phyloP scores from a whole-genome alignment of 2,113 vertebrate species.

The Notarius quadriscutis region DNA sequence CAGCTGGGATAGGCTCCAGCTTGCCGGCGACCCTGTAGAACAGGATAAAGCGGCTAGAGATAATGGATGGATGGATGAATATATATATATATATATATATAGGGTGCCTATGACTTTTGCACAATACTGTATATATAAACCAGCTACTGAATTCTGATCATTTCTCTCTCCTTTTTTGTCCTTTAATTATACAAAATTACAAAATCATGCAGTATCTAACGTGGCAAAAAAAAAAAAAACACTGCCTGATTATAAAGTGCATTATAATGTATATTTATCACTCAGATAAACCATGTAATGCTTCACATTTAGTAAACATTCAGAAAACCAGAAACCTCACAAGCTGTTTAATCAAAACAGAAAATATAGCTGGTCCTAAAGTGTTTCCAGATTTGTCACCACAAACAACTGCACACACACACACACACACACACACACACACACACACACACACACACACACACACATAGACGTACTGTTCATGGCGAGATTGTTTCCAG shows the following conservation, averaged over 20 bases:
- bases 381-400: constrained; percentile 77
- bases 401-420: constrained; percentile 52
- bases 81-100: too few relatives aligned
- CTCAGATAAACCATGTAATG: constrained; percentile 37
- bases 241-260: constrained; percentile 43
- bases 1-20: too few relatives aligned
- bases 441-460: constrained; percentile 47
- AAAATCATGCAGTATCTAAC: neutral
- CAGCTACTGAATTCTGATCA: neutral
- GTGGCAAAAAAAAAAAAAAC: neutral
- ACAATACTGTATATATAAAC: too few relatives aligned
- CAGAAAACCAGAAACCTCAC: constrained; percentile 72
- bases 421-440: too few relatives aligned
- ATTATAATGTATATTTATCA: constrained; percentile 59
- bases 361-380: constrained; percentile 73
- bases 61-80: too few relatives aligned
- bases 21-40: too few relatives aligned
- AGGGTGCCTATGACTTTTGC: too few relatives aligned
- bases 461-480: constrained; percentile 67
- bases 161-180: neutral
- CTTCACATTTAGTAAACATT: constrained; percentile 63
- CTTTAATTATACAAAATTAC: neutral
- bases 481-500: constrained; percentile 71
- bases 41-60: too few relatives aligned
- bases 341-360: constrained; percentile 72